phyloP scores from a whole-genome alignment of 2,888 invertebrate genomes.

The Ornithoptera priamus region DNA sequence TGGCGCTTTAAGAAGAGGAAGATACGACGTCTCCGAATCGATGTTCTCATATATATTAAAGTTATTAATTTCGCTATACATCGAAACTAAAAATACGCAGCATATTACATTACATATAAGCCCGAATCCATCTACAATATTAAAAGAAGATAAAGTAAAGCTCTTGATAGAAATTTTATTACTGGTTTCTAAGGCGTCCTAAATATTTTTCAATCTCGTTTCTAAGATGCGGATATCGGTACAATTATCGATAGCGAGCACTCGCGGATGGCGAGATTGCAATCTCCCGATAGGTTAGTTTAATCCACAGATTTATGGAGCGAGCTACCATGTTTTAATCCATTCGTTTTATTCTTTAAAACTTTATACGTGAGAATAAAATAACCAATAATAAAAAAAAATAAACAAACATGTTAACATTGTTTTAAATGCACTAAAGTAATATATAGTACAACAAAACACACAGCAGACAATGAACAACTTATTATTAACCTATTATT shows the following conservation, averaged over 20 bases:
- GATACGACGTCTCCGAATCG: no score
- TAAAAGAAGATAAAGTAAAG: slow-evolving; percentile 12
- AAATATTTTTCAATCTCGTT: slow-evolving; percentile 38
- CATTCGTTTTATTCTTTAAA: slow-evolving; percentile 43
- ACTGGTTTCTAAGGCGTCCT: slow-evolving; percentile 30
- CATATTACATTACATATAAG: slow-evolving; percentile 11
- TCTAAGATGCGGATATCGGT: slow-evolving; percentile 62
- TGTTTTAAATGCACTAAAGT: neutral
- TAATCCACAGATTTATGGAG: slow-evolving; percentile 73
- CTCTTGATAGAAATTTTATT: slow-evolving; percentile 29
- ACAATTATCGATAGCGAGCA: slow-evolving; percentile 69
- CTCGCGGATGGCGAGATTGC: slow-evolving; percentile 64
- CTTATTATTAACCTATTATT: no score
- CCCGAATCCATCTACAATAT: slow-evolving; percentile 14
- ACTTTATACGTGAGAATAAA: neutral
- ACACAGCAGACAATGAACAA: no score
- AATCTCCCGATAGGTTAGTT: slow-evolving; percentile 72
- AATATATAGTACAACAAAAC: no score
- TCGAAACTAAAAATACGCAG: slow-evolving; percentile 5
- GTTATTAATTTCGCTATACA: no score
- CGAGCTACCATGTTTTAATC: slow-evolving; percentile 65
- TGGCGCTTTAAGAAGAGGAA: no score
- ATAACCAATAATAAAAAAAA: neutral
- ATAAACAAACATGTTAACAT: neutral
- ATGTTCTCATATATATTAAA: no score